Evolutionary conservation across 2,888 invertebrate genomes (phyloP).

Genomic region (Drosophila macrospina): DNA sequence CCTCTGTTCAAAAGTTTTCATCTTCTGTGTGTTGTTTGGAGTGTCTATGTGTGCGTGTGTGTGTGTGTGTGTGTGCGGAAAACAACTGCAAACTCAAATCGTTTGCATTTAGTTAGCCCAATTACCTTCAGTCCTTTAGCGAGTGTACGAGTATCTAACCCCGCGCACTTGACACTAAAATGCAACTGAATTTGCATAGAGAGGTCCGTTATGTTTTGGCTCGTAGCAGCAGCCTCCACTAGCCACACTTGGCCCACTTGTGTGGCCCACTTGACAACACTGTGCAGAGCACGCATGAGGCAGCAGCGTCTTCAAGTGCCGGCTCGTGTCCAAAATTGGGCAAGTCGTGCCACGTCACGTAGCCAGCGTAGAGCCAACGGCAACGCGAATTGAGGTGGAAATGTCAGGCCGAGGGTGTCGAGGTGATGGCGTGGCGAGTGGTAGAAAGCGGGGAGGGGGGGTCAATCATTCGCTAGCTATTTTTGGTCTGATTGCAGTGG

Average conservation of each 20-base stretch:
- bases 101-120: slow-evolving; percentile 55
- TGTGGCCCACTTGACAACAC: slow-evolving; percentile 40
- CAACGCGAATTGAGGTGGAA: slow-evolving; percentile 1
- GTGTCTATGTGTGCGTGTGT: too few species aligned
- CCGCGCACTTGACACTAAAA: slow-evolving; percentile 58
- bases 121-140: slow-evolving; percentile 36
- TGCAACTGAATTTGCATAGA: slow-evolving; percentile 47
- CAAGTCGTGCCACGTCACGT: slow-evolving; percentile 71
- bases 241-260: slow-evolving; percentile 43
- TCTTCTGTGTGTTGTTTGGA: background rate
- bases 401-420: background rate
- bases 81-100: slow-evolving; percentile 21
- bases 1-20: background rate
- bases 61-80: background rate
- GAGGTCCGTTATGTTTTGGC: slow-evolving; percentile 4
- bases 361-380: slow-evolving; percentile 34
- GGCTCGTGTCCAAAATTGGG: slow-evolving; percentile 68
- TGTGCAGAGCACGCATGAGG: slow-evolving; percentile 31
- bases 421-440: too few species aligned
- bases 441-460: background rate
- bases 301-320: slow-evolving; percentile 50
- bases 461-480: slow-evolving; percentile 10
- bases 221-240: slow-evolving; percentile 25
- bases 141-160: slow-evolving; percentile 2
- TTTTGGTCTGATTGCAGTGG: slow-evolving; percentile 46